Evolutionary conservation across 2,113 vertebrate genomes (phyloP).

Genomic region (Antechinus stuartii): DNA sequence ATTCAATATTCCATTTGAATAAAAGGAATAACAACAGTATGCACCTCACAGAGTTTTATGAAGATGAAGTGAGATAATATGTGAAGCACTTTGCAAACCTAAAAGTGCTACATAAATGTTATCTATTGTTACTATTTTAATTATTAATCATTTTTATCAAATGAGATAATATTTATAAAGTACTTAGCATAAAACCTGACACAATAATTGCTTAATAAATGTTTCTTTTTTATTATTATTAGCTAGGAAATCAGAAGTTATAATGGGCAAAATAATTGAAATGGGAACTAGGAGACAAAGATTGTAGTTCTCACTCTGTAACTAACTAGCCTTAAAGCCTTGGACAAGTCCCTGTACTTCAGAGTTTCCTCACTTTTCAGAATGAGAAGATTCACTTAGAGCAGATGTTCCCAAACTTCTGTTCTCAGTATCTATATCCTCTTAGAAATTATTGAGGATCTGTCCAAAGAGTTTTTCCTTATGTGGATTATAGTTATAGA

Average conservation of each 20-base stretch:
- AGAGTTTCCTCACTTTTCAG: neutral
- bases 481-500: no score
- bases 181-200: neutral
- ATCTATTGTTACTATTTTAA: neutral
- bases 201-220: neutral
- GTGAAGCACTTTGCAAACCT: neutral
- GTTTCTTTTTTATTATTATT: neutral
- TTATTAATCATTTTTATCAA: neutral
- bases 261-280: neutral
- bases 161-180: neutral
- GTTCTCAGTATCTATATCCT: no score
- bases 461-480: no score
- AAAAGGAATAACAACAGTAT: neutral
- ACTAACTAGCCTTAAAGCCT: neutral
- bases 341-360: neutral
- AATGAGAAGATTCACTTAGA: neutral
- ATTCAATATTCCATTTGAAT: neutral
- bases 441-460: no score
- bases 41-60: neutral
- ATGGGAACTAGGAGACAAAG: neutral
- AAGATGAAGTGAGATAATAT: neutral
- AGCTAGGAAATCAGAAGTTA: neutral
- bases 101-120: neutral
- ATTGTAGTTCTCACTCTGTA: neutral
- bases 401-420: no score